These are phyloP conservation scores for Antennarius striatus DNA, from an alignment of 2,113 vertebrate species.

Conservation along the genomic window DNA sequence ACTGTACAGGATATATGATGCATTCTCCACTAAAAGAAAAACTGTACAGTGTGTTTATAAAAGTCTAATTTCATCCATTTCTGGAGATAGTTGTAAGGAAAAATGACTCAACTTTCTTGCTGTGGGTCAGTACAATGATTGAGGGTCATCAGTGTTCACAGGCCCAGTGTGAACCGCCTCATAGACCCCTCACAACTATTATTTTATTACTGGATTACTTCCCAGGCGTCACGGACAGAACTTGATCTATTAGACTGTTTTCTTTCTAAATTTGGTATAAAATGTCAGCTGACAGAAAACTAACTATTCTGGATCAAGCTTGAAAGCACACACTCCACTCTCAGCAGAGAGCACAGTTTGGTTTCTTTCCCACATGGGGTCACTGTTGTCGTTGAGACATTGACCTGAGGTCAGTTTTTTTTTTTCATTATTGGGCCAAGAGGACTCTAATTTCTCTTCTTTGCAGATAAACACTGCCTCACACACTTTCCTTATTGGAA, in stretches of 20 bases:
- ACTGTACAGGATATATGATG: conserved; percentile 4
- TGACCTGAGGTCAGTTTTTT: conserved; percentile 13
- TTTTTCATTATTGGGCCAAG: conserved; percentile 10
- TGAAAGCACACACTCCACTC: conserved; percentile 44
- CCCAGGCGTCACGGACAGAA: conserved; percentile 48
- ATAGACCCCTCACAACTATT: conserved; percentile 47
- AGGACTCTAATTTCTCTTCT: conserved; percentile 9
- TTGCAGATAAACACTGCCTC: neutral
- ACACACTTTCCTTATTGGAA: neutral
- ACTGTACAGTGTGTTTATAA: conserved; percentile 37
- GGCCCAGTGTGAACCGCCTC: conserved; percentile 33
- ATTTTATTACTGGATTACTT: conserved; percentile 57
- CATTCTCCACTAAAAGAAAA: neutral
- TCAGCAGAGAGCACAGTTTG: conserved; percentile 33
- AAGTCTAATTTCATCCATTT: conserved; percentile 10
- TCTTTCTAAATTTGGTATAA: conserved; percentile 62
- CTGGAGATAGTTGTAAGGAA: neutral
- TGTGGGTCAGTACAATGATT: conserved; percentile 5
- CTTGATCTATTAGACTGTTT: conserved; percentile 45
- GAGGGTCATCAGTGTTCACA: conserved; percentile 38
- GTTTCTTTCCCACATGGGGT: conserved; percentile 34
- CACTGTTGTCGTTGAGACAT: conserved; percentile 40
- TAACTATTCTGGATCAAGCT: conserved; percentile 42
- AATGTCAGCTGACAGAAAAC: conserved; percentile 28
- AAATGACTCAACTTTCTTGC: neutral